Evolutionary conservation across 2,113 vertebrate species (phyloP), one percentile per base, ranked within the genome.

Genomic region (Turnix velox): DNA sequence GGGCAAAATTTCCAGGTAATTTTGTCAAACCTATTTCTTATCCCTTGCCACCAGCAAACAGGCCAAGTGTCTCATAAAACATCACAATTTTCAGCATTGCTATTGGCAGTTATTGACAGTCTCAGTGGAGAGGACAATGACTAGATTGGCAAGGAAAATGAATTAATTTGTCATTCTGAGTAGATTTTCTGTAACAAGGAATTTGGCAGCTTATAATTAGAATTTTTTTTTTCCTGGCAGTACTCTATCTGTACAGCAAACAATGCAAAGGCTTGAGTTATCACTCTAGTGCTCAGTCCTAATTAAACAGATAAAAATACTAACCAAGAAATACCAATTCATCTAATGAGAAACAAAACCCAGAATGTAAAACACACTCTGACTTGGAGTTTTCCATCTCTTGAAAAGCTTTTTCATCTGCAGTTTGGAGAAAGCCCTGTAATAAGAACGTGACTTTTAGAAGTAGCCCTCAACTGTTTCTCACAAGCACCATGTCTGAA

Each of bases 111-210:
- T 90, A 95, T 87, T 80, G 95, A 68, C 88, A 91, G 82, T 90
- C 93, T 95, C 90, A 74, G 65, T 69, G 75, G 92, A 92, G 75
- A 89, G 13, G 27, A 84, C 75, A 97, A 72, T 87, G 88, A 86
- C 78, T 90, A 73, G 62, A 96, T 87, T 95, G 94, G 92, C 94
- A 94, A 90, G 33, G 57, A 92, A 95, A 93, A 89, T 71, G 78
- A 93, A 93, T 91, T 95, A 93, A 92, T 91, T 96, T 95, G 88
- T 93, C 78, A 88, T 79, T 93, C 58, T 72, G 79, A 89, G 87
- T 88, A 42, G 88, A 87, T 91, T 68, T 91, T 84, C 87, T 82
- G 68, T 80, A 92, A 88, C 54, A 86, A 89, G 63, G 87, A 96
- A 74, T 89, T 88, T 89, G 87, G 75, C 87, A 96, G 81, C 39